These are phyloP conservation scores for Dryobates pubescens DNA, from an alignment of 2,797 vertebrate species.

Conservation along the genomic window DNA sequence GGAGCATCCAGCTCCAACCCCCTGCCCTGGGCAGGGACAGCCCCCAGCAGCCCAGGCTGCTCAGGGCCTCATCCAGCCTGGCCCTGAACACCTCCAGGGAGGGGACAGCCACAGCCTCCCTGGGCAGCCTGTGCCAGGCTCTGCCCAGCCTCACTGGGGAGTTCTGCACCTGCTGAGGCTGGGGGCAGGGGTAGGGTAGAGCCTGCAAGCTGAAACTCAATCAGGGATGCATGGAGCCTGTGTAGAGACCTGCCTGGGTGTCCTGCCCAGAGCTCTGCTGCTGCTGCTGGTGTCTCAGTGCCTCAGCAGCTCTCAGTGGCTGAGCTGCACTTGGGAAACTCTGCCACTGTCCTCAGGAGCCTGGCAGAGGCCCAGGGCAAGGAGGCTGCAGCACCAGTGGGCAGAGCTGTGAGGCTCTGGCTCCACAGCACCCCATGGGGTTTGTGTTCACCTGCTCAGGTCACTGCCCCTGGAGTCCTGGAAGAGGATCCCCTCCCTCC, in stretches of 20 bases:
- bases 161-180: slow-evolving; percentile 55
- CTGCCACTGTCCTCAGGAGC: background rate
- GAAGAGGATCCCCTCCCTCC: background rate
- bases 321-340: background rate
- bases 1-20: too few relatives aligned
- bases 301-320: background rate
- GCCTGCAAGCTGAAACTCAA: background rate
- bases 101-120: too few relatives aligned
- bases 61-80: too few relatives aligned
- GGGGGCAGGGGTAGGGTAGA: background rate
- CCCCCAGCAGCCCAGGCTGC: too few relatives aligned
- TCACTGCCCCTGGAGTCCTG: background rate
- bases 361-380: background rate
- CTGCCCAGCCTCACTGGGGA: slow-evolving; percentile 74
- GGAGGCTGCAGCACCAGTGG: background rate
- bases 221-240: background rate
- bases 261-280: background rate
- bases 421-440: background rate
- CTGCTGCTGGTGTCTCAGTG: background rate
- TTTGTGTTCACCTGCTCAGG: background rate
- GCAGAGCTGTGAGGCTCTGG: background rate
- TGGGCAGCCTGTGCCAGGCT: too few relatives aligned
- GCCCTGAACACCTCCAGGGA: too few relatives aligned
- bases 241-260: background rate
- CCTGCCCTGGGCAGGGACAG: too few relatives aligned